Evolutionary conservation across 2,888 invertebrate species (phyloP).

Genomic region (Lumbricus terrestris): DNA sequence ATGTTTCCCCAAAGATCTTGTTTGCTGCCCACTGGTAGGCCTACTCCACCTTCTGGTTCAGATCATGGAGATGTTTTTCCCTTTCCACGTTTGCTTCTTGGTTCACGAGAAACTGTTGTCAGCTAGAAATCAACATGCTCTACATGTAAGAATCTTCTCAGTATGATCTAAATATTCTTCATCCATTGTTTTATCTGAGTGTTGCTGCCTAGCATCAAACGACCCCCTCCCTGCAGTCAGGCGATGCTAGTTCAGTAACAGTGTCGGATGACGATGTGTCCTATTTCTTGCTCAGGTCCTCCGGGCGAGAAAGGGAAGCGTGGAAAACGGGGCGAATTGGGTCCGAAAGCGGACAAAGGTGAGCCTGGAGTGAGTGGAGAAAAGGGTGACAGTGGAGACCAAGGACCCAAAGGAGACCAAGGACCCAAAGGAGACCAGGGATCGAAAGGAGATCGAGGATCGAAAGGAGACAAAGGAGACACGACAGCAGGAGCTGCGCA

Average conservation of each 20-base stretch:
- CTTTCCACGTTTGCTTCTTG: no score
- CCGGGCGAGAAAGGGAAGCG: neutral
- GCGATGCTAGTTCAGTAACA: neutral
- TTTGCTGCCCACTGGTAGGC: no score
- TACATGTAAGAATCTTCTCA: neutral
- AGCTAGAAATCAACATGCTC: no score
- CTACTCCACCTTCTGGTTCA: no score
- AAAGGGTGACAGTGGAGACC: neutral
- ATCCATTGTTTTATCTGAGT: neutral
- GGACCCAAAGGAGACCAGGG: neutral
- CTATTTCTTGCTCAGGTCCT: neutral
- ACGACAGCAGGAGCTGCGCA: neutral
- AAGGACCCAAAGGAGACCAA: neutral
- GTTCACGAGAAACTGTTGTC: no score
- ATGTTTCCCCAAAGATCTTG: no score
- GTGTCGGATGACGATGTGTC: no score
- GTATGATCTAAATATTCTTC: neutral
- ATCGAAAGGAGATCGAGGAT: neutral
- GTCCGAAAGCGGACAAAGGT: neutral
- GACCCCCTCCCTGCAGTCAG: neutral
- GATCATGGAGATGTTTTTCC: no score
- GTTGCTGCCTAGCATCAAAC: no score
- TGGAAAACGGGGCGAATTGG: neutral
- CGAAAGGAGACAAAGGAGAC: neutral
- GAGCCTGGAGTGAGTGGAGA: neutral